Percentiles rank a stretch among this genome's conserved stretches.
Evolutionary conservation across 2,797 vertebrate genomes (phyloP).

Genomic region (Erpetoichthys calabaricus): DNA sequence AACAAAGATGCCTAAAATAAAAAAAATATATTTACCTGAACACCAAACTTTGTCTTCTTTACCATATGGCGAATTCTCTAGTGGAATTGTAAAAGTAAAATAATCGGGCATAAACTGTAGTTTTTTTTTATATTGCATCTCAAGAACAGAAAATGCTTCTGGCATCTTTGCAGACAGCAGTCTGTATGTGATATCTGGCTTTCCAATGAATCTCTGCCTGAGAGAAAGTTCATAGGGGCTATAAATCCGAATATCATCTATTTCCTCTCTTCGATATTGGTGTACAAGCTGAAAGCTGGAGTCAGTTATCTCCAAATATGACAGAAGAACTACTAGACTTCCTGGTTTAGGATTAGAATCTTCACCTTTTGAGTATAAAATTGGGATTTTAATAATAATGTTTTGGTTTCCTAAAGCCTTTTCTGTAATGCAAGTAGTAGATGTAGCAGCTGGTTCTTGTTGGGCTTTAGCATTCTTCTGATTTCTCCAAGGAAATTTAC

Average conservation of each 20-base stretch:
- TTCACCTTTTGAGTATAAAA: slow-evolving; percentile 52
- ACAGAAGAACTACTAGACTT: slow-evolving; percentile 53
- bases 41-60: slow-evolving; percentile 37
- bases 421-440: not conserved
- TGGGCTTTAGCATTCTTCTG: slow-evolving; percentile 42
- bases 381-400: slow-evolving; percentile 61
- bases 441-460: slow-evolving; percentile 19
- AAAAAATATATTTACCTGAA: slow-evolving; percentile 43
- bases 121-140: slow-evolving; percentile 73
- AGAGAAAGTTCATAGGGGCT: slow-evolving; percentile 73
- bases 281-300: slow-evolving; percentile 53
- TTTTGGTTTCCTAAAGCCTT: slow-evolving; percentile 38
- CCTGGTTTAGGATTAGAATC: slow-evolving; percentile 62
- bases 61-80: slow-evolving; percentile 40
- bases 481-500: slow-evolving; percentile 64
- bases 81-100: slow-evolving; percentile 36
- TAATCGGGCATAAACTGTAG: slow-evolving; percentile 59
- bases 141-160: slow-evolving; percentile 54
- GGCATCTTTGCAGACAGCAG: slow-evolving; percentile 80
- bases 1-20: no score
- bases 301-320: slow-evolving; percentile 66
- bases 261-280: slow-evolving; percentile 59
- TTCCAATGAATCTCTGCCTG: slow-evolving; percentile 76
- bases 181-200: slow-evolving; percentile 62
- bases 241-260: slow-evolving; percentile 73